Evolutionary conservation across 2,113 vertebrate species (phyloP), one percentile per base, ranked within the genome.

Genomic region (Nannobrachium achirus): DNA sequence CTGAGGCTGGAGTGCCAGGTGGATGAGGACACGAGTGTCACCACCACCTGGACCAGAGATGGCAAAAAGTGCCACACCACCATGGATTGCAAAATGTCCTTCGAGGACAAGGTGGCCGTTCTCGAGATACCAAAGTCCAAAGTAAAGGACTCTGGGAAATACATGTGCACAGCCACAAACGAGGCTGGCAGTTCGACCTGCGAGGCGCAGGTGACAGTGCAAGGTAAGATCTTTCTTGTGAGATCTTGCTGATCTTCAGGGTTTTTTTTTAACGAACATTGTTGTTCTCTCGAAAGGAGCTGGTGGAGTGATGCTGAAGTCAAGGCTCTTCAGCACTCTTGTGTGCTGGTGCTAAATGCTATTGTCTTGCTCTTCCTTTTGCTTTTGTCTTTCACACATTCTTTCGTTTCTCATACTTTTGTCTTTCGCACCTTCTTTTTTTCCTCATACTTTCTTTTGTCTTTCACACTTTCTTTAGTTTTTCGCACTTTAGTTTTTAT

Each of bases 71-170:
- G 99, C 38, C 96, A 95, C 74, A 92, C 95, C 56, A 96, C 95
- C 69, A 96, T 96, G 92, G 96, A 99, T 61, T 95, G 93, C 80
- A 98, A 94, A 89, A 87, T 98, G 76, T 95, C 85, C 84, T 99
- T 99, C 93, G 97, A 99, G 89, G 97, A 99, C 83, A 98, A 97
- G 92, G 91, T 95, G 78, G 95, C 95, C 50, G 91, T 94, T 0
- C 94, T 99, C 85, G 98, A 99, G 75, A 98, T 99, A 78, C 94
- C 94, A 13, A 92, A 97, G 87, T 93, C 96, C 82, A 98, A 97
- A 77, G 75, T 96, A 46, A 98, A 96, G 92, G 98, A 99, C 91
- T 95, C 96, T 60, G 98, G 97, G 72, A 94, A 91, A 61, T 99
- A 98, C 71, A 80, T 92, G 10, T 99, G 98, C 78, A 98, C 93